Evolutionary conservation across 2,888 invertebrate genomes (phyloP), one percentile per base, ranked within the genome.

Genomic region (Malacosoma neustria): DNA sequence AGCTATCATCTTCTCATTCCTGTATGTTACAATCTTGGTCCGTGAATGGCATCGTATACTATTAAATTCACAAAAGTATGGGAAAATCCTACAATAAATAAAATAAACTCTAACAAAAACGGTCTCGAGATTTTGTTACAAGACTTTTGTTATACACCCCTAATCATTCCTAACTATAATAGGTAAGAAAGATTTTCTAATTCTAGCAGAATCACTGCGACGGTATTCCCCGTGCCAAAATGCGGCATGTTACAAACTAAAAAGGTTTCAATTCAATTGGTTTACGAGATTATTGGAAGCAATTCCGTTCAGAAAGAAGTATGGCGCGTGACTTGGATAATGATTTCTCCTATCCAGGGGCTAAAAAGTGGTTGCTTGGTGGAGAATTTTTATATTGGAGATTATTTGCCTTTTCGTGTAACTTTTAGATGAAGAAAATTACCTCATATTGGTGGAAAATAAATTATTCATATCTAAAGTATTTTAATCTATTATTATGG

Each of bases 281-380:
- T 58, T 53, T 49, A 50, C 51, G 48, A 50, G 59, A 67, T 74
- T 79, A 74, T 74, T 73, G 75, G 76, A 72, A 73, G 72, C 81
- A 80, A 84, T 84, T 77, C 76, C 72, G 74, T 72, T 75, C 73
- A 70, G 74, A 81, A 81, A 81, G 81, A 81, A 84, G 68, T 77
- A 72, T 70, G 70, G 62, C 47, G 76, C 84, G 84, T 85, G 84
- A 71, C 60, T 54, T 33, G 82, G 54, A 54, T 77, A 46, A 53
- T 41, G 53, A 65, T 61, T 53, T 9, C 6, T 22, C 5, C 41
- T 46, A 53, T 49, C 43, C 46, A 54, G 60, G 64, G 56, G 64
- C 56, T 59, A 59, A 59, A 65, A 61, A 51, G 54, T 55, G 51
- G 52, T 46, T 43, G 51, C 54, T 53, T 22, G 22, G 22, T 22